Conservation (phyloP, 2,113 vertebrate genomes). For the Neodon shergylaensis region DNA sequence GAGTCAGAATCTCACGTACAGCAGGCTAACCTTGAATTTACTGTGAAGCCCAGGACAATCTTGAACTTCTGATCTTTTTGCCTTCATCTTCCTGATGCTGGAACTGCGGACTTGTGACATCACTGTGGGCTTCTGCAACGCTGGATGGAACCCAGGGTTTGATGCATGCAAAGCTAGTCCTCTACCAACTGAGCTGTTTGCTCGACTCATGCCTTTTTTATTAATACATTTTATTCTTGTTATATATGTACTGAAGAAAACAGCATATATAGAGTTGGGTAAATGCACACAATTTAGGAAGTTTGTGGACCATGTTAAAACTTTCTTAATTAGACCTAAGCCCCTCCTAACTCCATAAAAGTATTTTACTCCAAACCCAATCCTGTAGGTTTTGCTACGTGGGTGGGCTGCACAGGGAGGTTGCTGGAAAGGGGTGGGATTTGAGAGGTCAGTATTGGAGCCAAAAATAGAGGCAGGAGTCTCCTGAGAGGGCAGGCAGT, state of each 20-base stretch:
- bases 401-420: background rate
- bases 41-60: background rate
- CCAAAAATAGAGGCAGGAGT: background rate
- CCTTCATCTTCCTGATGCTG: background rate
- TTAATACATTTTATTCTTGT: background rate
- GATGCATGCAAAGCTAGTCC: background rate
- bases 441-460: background rate
- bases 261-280: background rate
- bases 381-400: background rate
- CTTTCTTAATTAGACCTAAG: slow-evolving; percentile 28
- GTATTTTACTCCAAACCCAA: background rate
- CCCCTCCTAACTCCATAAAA: background rate
- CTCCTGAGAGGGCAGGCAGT: background rate
- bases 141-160: background rate
- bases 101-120: background rate
- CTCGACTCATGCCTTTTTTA: background rate
- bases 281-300: background rate
- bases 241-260: background rate
- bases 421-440: background rate
- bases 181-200: background rate
- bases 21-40: background rate
- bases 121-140: background rate
- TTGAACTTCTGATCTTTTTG: background rate
- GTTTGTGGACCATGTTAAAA: background rate
- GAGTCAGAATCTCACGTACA: background rate